These are phyloP conservation scores for Campoplex capitator DNA, from an alignment of 2,888 invertebrate species.

Conservation along the genomic window DNA sequence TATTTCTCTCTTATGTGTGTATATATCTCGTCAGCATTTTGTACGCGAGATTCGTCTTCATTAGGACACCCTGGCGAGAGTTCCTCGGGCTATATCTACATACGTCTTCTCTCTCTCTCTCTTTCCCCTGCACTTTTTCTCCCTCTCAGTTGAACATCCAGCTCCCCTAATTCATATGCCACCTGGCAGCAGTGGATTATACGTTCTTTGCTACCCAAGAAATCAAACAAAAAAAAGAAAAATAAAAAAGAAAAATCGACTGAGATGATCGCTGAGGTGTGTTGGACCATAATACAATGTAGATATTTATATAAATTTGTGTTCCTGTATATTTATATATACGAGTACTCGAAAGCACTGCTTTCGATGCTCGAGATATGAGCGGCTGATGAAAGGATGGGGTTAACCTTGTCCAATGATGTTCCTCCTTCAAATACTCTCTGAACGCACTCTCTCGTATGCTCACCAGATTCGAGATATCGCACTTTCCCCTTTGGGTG, in stretches of 20 bases:
- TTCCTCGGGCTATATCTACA: constrained; percentile 67
- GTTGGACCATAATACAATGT: constrained; percentile 17
- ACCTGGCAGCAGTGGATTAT: constrained; percentile 79
- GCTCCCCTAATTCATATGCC: constrained; percentile 71
- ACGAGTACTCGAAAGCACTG: constrained; percentile 35
- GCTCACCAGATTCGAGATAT: constrained; percentile 8
- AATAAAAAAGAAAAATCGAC: constrained; percentile 12
- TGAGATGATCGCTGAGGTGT: constrained; percentile 48
- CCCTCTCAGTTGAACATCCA: constrained; percentile 39
- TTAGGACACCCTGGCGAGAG: constrained; percentile 82
- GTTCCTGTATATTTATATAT: not conserved
- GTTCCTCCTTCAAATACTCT: constrained; percentile 1
- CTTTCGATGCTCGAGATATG: constrained; percentile 73
- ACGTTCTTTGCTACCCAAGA: constrained; percentile 32
- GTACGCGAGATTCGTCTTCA: constrained; percentile 83
- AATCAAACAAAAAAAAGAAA: constrained; percentile 5
- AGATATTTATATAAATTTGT: not conserved
- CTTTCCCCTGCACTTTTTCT: constrained; percentile 31
- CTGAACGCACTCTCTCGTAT: not conserved
- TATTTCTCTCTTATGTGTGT: constrained; percentile 25
- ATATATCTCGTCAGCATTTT: constrained; percentile 74
- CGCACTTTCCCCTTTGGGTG: constrained; percentile 76
- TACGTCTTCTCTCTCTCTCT: constrained; percentile 27
- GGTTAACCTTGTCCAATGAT: constrained; percentile 59
- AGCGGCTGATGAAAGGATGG: constrained; percentile 80